These are phyloP conservation scores for Carduelis carduelis DNA, from an alignment of 2,797 vertebrate species.

Conservation along the genomic window DNA sequence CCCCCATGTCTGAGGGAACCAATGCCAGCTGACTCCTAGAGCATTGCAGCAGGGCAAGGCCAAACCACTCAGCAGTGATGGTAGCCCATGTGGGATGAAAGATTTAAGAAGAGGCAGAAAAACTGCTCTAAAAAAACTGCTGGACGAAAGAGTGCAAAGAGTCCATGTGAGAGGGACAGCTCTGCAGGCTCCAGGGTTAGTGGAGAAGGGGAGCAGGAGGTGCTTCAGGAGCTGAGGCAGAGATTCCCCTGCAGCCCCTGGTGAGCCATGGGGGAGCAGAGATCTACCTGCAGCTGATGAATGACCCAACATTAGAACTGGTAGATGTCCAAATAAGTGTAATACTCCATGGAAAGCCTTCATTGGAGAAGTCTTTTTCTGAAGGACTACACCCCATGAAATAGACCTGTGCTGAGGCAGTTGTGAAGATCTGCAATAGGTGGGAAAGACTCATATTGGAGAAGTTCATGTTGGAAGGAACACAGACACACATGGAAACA, in stretches of 20 bases:
- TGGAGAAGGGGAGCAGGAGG: not conserved
- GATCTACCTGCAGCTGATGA: not conserved
- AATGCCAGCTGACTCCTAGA: fast-evolving
- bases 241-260: too few relatives aligned
- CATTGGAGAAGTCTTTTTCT: not conserved
- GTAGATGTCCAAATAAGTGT: not conserved
- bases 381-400: not conserved
- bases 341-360: not conserved
- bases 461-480: not conserved
- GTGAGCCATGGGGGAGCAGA: fast-evolving
- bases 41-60: fast-evolving
- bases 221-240: fast-evolving
- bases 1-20: fast-evolving
- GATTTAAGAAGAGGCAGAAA: not conserved
- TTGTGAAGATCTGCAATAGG: fast-evolving
- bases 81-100: fast-evolving
- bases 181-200: not conserved
- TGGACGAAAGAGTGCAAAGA: not conserved
- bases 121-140: fast-evolving
- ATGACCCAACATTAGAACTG: fast-evolving
- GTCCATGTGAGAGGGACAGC: not conserved
- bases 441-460: not conserved
- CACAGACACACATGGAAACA: fast-evolving
- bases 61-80: fast-evolving
- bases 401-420: fast-evolving